phyloP scores from a whole-genome alignment of 1,140 invertebrate species.

The Ostrea edulis region DNA sequence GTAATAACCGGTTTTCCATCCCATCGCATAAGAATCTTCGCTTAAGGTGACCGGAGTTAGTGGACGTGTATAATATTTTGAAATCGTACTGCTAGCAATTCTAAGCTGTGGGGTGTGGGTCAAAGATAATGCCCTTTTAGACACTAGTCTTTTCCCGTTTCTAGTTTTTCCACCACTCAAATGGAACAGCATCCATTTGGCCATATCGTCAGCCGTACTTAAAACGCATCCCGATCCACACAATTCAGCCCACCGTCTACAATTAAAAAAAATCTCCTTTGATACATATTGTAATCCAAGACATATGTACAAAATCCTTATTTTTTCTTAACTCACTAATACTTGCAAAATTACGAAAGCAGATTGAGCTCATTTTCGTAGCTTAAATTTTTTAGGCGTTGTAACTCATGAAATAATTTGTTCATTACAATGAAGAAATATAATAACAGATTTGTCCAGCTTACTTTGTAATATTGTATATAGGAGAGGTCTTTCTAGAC shows the following conservation, averaged over 20 bases:
- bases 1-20: slow-evolving; percentile 58
- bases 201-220: slow-evolving; percentile 51
- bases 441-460: too few species aligned
- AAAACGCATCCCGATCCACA: slow-evolving; percentile 51
- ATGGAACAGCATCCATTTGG: slow-evolving; percentile 56
- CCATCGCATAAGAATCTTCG: slow-evolving; percentile 52
- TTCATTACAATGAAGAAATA: too few species aligned
- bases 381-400: too few species aligned
- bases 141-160: slow-evolving; percentile 42
- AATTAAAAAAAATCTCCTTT: neutral
- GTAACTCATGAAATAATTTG: too few species aligned
- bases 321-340: too few species aligned
- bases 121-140: neutral
- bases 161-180: slow-evolving; percentile 49
- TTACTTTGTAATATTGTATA: too few species aligned
- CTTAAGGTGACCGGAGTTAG: slow-evolving; percentile 43
- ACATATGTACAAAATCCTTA: too few species aligned
- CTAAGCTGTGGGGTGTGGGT: neutral
- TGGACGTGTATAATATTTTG: neutral
- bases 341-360: too few species aligned
- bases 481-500: too few species aligned
- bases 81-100: neutral
- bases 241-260: slow-evolving; percentile 53
- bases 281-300: too few species aligned
- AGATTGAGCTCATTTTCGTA: too few species aligned